Evolutionary conservation across 2,113 vertebrate species (phyloP), one percentile per base, ranked within the genome.

Genomic region (Heloderma charlesbogerti): DNA sequence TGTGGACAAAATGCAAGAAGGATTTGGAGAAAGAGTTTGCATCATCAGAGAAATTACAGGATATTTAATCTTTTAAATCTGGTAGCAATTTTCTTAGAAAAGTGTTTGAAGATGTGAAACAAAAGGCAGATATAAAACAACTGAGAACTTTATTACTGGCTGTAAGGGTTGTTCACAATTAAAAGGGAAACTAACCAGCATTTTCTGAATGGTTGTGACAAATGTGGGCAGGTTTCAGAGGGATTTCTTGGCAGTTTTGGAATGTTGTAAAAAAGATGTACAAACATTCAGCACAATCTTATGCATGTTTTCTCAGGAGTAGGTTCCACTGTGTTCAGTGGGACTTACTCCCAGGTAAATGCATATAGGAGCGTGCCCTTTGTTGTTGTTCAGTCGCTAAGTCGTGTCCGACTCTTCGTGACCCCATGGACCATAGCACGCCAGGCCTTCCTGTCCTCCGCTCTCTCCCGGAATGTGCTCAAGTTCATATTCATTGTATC

Each of bases 41-140:
- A 63, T 80, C 77, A 81, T 81, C 63, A 69, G 77, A 88, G 34
- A 48, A 51, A 54, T 72, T 71, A 86, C 69, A 67, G 66, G 77
- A 88, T 79, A 81, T 88, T 88, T 67, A 81, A 75, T 75, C 69
- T 87, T 87, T 83, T 54, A 63, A 83, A 83, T 89, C 67, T 89
- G 88, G 88, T 83, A 74, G 18, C 67, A 71, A 89, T 89, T 89
- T 89, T 74, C 88, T 83, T 75, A 74, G 66, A 81, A 51, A 60
- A 48, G 80, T 40, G 25, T 37, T 57, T 80, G 63, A 60, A 83
- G 80, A 45, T 29, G 34, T 74, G 45, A 43, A 66, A 80, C 45
- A 48, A 88, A 69, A 43, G 51, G 22, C n/a, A 74, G 78, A 60
- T 31, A 82, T 40, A 79, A 40, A 82, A 34, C 16, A 4, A 74